Percentiles rank a stretch among this genome's conserved stretches.
phyloP scores from a whole-genome alignment of 1,140 invertebrate species.

The Megathymus violae region DNA sequence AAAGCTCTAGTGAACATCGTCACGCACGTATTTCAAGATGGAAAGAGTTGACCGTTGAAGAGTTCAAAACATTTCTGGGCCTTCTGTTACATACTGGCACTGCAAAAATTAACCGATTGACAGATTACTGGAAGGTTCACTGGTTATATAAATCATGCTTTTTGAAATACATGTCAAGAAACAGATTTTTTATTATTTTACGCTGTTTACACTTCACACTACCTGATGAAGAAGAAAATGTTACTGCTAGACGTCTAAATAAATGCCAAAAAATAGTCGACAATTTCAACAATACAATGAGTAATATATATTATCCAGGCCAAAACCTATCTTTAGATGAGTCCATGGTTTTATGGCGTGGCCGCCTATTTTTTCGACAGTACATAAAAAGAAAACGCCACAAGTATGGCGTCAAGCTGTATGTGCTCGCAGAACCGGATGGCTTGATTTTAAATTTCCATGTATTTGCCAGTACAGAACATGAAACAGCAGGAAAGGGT shows the following conservation, averaged over 20 bases:
- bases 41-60: background rate
- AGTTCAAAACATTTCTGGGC: background rate
- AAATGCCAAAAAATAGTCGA: conserved; percentile 7
- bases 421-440: conserved; percentile 14
- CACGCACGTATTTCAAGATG: conserved; percentile 1
- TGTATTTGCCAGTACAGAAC: conserved; percentile 4
- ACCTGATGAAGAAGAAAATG: background rate
- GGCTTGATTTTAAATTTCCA: conserved; percentile 15
- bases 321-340: conserved; percentile 6
- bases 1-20: background rate
- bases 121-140: conserved; percentile 1
- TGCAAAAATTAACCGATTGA: background rate
- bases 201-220: background rate
- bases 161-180: too few species aligned
- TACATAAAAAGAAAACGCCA: conserved; percentile 5
- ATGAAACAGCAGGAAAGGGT: conserved; percentile 33
- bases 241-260: conserved; percentile 4
- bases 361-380: background rate
- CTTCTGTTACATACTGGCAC: background rate
- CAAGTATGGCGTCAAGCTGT: too few species aligned
- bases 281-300: conserved; percentile 5
- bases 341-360: conserved; percentile 7
- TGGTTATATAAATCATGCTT: too few species aligned
- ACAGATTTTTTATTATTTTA: background rate
- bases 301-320: background rate